phyloP scores from a whole-genome alignment of 2,113 vertebrate species.

The Xenopus laevis region DNA sequence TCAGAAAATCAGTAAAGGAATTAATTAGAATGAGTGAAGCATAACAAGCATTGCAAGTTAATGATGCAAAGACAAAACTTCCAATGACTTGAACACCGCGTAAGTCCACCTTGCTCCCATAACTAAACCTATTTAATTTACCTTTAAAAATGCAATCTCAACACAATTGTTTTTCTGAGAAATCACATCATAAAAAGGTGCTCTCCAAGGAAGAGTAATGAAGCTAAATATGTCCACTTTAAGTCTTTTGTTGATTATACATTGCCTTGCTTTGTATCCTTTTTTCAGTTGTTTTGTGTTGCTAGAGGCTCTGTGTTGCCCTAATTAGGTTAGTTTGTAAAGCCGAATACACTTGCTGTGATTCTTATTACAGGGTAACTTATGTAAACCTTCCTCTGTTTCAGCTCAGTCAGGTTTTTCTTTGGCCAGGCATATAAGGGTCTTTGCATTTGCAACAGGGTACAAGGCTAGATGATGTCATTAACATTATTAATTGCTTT shows the following conservation, averaged over 20 bases:
- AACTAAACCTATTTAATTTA: slow-evolving; percentile 71
- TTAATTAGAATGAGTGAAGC: slow-evolving; percentile 77
- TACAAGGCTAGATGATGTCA: no score
- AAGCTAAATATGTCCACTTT: slow-evolving; percentile 54
- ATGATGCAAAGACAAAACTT: slow-evolving; percentile 70
- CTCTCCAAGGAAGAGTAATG: slow-evolving; percentile 50
- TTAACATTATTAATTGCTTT: no score
- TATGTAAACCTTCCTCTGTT: no score
- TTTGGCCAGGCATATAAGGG: no score
- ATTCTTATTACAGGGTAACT: slow-evolving; percentile 1
- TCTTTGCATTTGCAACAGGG: no score
- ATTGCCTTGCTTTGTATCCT: background rate
- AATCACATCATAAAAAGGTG: slow-evolving; percentile 28
- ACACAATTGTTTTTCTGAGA: slow-evolving; percentile 66
- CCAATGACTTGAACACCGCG: slow-evolving; percentile 63
- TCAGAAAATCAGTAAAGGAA: slow-evolving; percentile 72
- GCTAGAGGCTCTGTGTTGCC: slow-evolving; percentile 50
- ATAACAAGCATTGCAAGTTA: slow-evolving; percentile 75
- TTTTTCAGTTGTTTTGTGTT: background rate
- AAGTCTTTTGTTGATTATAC: slow-evolving; percentile 55
- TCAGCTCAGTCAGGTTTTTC: no score
- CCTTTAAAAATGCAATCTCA: slow-evolving; percentile 65
- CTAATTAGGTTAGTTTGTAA: slow-evolving; percentile 44
- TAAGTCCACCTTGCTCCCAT: slow-evolving; percentile 59
- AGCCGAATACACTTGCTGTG: slow-evolving; percentile 35